These are phyloP conservation scores for Nomada ruficornis DNA, from an alignment of 2,888 invertebrate species.

Conservation along the genomic window DNA sequence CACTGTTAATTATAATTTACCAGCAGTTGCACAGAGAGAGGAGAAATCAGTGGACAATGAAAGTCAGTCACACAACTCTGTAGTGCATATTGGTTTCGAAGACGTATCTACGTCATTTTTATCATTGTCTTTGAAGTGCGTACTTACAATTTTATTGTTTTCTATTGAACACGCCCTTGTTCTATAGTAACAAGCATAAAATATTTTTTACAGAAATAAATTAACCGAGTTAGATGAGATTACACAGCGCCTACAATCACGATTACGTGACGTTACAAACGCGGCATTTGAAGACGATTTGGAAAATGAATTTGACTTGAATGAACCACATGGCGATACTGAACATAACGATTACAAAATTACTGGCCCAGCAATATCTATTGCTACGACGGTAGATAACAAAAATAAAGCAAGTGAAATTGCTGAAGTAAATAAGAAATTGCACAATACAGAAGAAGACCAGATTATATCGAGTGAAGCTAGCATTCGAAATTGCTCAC, in stretches of 20 bases:
- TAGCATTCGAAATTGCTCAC: slow-evolving; percentile 32
- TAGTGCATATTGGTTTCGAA: slow-evolving; percentile 70
- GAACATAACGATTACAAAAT: slow-evolving; percentile 70
- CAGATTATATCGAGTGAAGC: slow-evolving; percentile 34
- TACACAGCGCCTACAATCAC: slow-evolving; percentile 86
- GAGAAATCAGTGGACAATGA: slow-evolving; percentile 42
- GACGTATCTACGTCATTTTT: slow-evolving; percentile 80
- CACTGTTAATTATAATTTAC: slow-evolving; percentile 23
- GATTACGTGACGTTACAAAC: slow-evolving; percentile 86
- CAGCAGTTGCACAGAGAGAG: slow-evolving; percentile 31
- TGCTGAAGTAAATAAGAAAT: slow-evolving; percentile 37
- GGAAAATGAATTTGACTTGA: slow-evolving; percentile 85
- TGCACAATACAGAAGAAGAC: slow-evolving; percentile 32
- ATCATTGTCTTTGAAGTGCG: slow-evolving; percentile 79
- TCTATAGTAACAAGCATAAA: neutral
- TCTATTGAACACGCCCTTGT: neutral
- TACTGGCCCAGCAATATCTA: slow-evolving; percentile 6
- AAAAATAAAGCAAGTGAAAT: slow-evolving; percentile 26
- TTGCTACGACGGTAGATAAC: neutral
- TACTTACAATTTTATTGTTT: neutral
- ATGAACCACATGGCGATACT: slow-evolving; percentile 71
- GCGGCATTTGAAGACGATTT: slow-evolving; percentile 86
- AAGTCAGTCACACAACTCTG: slow-evolving; percentile 53
- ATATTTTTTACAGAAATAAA: slow-evolving; percentile 85
- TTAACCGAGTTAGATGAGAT: slow-evolving; percentile 88